Conservation (phyloP, 2,113 vertebrate species). For the Numenius arquata region DNA sequence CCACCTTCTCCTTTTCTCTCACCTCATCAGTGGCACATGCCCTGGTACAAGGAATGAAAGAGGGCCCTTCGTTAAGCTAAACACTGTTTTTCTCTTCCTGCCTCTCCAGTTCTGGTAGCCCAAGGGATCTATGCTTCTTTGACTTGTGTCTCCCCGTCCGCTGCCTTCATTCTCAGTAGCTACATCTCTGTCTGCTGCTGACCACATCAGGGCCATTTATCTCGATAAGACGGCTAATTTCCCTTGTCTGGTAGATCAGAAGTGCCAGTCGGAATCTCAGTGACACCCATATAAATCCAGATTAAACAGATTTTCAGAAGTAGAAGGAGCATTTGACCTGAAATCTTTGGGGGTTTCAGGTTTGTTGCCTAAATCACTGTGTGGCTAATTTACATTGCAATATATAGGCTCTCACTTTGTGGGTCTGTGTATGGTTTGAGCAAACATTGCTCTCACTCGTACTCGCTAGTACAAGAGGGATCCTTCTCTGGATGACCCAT, state of each 20-base stretch:
- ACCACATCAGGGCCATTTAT: not conserved
- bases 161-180: not conserved
- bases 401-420: not conserved
- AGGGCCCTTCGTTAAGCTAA: not conserved
- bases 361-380: slow-evolving; percentile 13
- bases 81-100: not conserved
- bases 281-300: not conserved
- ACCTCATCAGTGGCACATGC: not conserved
- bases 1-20: not conserved
- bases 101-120: not conserved
- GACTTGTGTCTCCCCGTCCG: not conserved
- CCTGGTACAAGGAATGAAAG: not conserved
- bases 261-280: not conserved
- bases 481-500: not conserved
- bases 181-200: slow-evolving; percentile 12
- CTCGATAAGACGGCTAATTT: not conserved
- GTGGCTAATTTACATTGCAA: not conserved
- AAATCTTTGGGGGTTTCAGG: slow-evolving; percentile 1
- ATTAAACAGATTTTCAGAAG: not conserved
- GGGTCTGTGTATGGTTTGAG: not conserved
- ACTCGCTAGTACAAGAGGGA: not conserved
- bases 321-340: not conserved
- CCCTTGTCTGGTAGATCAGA: not conserved
- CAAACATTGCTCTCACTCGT: not conserved
- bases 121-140: not conserved